Base-by-base conservation (phyloP, 2,113 vertebrate genomes). In the Fulmarus glacialis region DNA sequence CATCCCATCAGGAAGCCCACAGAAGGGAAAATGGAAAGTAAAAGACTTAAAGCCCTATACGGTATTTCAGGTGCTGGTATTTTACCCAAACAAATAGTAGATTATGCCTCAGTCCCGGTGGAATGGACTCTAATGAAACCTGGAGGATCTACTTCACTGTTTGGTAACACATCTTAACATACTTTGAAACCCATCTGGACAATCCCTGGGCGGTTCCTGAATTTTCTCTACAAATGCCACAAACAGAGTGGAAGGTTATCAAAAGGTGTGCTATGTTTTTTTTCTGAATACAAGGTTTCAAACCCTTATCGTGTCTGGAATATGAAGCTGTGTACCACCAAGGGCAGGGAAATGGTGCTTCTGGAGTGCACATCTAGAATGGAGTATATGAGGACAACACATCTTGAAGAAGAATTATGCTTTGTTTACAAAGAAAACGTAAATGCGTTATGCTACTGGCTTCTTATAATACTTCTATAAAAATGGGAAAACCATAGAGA, bases 331-430 rank as follows among this genome's bases (percentile, higher is more conserved):
- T 32, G 52, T 91, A 53, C 72, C 93, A 94, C 62, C 90, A 78
- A 78, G 82, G 93, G 94, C 88, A 87, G 96, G 95, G 94, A 63
- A 89, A 95, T 47, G 92, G 92, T 83, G 92, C 95, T 92, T 80
- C 92, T 73, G 85, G 94, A 96, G 97, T 97, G 97, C 97, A 97
- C 97, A 94, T 92, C 96, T 88, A 97, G 97, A 97, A 97, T 97
- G 97, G 97, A 96, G 96, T 96, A 93, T 97, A 97, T 97, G 96
- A 97, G 97, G 97, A 97, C 97, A 97, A 97, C 97, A 97, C 97
- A 97, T 96, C 97, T 97, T 93, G 96, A 97, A 97, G 96, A 97
- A 97, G 97, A 96, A 88, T 96, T 95, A 77, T 50, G 84, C 89
- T 96, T 95, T 93, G 73, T 45, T 95, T 80, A 86, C 82, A 64